A percentile compares a stretch with the other conserved stretches of the same genome.
Conservation (phyloP, 35 echinoderm and acorn worm species). For the Patiria miniata region DNA sequence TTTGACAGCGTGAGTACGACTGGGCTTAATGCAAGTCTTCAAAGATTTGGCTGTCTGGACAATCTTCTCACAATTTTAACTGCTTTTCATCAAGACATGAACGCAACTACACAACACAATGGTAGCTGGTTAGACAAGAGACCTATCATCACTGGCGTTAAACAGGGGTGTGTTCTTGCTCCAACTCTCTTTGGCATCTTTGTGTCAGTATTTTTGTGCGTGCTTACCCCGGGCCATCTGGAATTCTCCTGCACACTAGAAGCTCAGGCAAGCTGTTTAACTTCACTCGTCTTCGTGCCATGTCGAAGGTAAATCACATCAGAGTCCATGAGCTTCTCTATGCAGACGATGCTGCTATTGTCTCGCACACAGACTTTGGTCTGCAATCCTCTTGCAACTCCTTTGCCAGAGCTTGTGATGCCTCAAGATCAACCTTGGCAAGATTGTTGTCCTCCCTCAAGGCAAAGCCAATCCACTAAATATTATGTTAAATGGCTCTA, state of each 20-base stretch:
- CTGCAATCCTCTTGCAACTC: not conserved
- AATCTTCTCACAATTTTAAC: not conserved
- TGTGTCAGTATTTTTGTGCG: not conserved
- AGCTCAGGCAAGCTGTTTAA: conserved; percentile 21
- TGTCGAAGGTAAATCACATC: not conserved
- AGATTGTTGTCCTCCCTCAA: not conserved
- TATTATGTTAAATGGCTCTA: not conserved
- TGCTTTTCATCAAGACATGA: not conserved
- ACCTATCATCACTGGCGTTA: not conserved
- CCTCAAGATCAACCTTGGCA: conserved; percentile 19
- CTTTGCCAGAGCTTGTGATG: not conserved
- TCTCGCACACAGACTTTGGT: not conserved
- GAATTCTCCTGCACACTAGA: not conserved
- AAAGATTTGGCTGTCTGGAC: not conserved
- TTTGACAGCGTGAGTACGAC: conserved; percentile 10
- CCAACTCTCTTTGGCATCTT: not conserved
- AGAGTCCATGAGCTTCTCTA: not conserved
- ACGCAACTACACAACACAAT: not conserved
- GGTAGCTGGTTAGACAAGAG: not conserved
- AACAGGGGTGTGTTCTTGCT: conserved; percentile 31
- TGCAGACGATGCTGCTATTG: conserved; percentile 23
- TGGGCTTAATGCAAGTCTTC: not conserved
- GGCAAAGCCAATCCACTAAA: not conserved
- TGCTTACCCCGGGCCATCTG: not conserved
- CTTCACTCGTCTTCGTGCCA: not conserved